phyloP scores from a whole-genome alignment of 1,140 invertebrate species.

The Arctopsyche grandis region DNA sequence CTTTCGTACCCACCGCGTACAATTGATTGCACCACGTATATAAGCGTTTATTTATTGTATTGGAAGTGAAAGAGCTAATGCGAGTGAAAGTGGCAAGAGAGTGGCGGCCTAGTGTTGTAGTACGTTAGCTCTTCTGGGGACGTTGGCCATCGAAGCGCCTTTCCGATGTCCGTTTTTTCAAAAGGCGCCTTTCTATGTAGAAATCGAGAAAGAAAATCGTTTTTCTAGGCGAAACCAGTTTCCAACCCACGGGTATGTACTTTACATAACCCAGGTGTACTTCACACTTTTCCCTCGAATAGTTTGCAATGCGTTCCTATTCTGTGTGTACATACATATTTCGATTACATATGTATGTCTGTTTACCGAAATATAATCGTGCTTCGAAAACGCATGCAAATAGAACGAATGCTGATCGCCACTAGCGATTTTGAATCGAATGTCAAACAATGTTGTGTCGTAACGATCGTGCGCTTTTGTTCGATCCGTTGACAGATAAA shows the following conservation, averaged over 20 bases:
- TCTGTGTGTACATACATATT: neutral
- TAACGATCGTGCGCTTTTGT: neutral
- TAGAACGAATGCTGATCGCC: neutral
- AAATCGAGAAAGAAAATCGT: constrained; percentile 23
- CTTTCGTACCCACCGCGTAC: no score
- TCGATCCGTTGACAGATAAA: no score
- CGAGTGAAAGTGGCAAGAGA: constrained; percentile 26
- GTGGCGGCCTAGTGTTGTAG: neutral
- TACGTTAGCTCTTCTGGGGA: neutral
- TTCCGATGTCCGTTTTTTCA: neutral
- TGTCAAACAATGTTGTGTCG: neutral
- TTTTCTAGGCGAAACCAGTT: neutral
- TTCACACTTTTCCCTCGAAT: neutral
- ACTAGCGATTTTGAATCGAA: neutral
- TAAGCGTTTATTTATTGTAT: neutral
- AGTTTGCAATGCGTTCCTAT: neutral
- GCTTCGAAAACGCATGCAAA: neutral
- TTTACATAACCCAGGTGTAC: neutral
- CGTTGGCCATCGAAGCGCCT: neutral
- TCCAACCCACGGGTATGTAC: neutral
- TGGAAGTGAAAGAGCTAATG: constrained; percentile 25
- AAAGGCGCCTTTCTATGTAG: constrained; percentile 13
- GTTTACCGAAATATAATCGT: no score
- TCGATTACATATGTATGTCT: neutral
- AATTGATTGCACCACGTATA: neutral